These are phyloP conservation scores for Allolobophora icterica DNA, from an alignment of 2,888 invertebrate genomes.

Conservation along the genomic window DNA sequence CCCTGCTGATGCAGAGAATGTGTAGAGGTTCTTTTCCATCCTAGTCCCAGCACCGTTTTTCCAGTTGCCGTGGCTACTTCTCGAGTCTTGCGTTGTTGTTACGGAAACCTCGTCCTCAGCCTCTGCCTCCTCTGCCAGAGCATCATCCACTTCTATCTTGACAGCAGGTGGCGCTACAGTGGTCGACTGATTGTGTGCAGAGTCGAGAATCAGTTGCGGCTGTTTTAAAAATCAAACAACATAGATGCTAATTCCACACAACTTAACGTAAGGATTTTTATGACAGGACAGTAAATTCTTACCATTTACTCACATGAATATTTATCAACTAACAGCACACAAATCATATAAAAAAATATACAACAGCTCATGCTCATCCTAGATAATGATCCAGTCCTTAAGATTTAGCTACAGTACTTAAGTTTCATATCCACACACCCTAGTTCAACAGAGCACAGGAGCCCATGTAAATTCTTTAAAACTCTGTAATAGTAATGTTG, in stretches of 20 bases:
- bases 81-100: background rate
- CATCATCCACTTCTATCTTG: constrained; percentile 32
- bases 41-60: background rate
- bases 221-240: constrained; percentile 63
- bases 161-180: background rate
- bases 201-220: constrained; percentile 93
- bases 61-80: background rate
- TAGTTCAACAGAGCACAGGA: no score
- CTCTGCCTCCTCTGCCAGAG: constrained; percentile 32
- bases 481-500: no score
- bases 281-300: background rate
- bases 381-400: no score
- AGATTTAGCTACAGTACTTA: no score
- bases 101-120: constrained; percentile 14
- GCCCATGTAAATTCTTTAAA: no score
- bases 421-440: no score
- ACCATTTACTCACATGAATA: background rate
- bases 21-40: constrained; percentile 41
- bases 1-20: constrained; percentile 39
- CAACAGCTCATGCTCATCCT: no score
- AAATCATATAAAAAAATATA: background rate
- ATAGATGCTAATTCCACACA: background rate
- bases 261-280: background rate
- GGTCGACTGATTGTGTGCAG: constrained; percentile 71
- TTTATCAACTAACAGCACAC: background rate